Conservation (phyloP, 2,113 vertebrate species). For the Chloropsis cyanopogon region DNA sequence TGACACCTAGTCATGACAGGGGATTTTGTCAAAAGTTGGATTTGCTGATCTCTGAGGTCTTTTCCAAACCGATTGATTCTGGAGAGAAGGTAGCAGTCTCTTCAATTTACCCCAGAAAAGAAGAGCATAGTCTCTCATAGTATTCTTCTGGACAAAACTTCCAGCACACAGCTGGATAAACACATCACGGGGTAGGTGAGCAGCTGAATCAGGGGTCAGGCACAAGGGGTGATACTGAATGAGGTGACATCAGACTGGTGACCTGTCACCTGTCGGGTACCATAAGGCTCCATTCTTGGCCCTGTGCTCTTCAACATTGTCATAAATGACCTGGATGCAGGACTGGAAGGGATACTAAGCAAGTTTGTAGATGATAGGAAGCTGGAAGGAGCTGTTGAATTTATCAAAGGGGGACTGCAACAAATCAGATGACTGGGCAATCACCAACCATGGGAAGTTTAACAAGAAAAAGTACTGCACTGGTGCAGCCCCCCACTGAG, state of each 20-base stretch:
- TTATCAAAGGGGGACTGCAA: background rate
- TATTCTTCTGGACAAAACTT: background rate
- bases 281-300: background rate
- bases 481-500: background rate
- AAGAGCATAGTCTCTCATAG: background rate
- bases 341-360: background rate
- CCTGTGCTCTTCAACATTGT: background rate
- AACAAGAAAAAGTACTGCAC: background rate
- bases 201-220: fast-evolving
- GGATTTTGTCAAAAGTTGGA: background rate
- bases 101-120: background rate
- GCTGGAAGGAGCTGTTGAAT: background rate
- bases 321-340: background rate
- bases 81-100: background rate
- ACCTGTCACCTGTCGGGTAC: background rate
- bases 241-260: background rate
- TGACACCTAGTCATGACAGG: too few relatives aligned
- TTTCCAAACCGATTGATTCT: background rate
- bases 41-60: background rate
- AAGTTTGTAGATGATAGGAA: background rate
- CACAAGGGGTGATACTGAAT: fast-evolving
- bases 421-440: background rate
- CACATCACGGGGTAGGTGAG: background rate
- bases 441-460: background rate
- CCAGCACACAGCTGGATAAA: background rate